Conservation (phyloP, 1,140 invertebrate genomes). For the Drosophila pectinifera region DNA sequence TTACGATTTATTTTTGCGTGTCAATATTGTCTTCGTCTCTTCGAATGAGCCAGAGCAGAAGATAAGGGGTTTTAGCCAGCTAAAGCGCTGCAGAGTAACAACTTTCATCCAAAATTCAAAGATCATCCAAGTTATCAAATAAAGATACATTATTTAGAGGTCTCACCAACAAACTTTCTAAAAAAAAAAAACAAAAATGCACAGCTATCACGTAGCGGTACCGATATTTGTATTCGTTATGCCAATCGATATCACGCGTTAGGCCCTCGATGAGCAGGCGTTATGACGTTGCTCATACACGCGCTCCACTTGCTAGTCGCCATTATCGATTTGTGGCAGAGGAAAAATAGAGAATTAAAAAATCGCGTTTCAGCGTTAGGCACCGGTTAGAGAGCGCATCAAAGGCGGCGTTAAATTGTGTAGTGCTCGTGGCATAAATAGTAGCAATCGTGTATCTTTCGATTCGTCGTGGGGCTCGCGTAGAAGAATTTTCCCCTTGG, state of each 20-base stretch:
- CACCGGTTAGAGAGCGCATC: slow-evolving; percentile 69
- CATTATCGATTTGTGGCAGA: slow-evolving; percentile 75
- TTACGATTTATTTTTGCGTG: too few species aligned
- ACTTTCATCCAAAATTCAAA: too few species aligned
- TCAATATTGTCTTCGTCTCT: too few species aligned
- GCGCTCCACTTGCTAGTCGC: slow-evolving; percentile 43
- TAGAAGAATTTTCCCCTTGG: slow-evolving; percentile 37
- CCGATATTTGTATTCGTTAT: background rate
- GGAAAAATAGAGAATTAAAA: slow-evolving; percentile 69
- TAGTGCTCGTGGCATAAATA: slow-evolving; percentile 27
- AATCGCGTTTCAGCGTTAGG: slow-evolving; percentile 68
- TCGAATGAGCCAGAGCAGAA: too few species aligned
- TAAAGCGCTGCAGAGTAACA: too few species aligned
- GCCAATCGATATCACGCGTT: slow-evolving; percentile 4
- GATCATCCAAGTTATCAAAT: too few species aligned
- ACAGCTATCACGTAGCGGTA: background rate
- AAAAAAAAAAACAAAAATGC: too few species aligned
- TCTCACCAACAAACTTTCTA: too few species aligned
- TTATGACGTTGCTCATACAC: slow-evolving; percentile 11
- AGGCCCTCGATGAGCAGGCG: background rate
- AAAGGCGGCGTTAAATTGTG: slow-evolving; percentile 58
- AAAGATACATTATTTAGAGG: too few species aligned
- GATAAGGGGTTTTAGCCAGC: too few species aligned
- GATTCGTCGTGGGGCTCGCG: slow-evolving; percentile 28
- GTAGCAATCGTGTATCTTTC: slow-evolving; percentile 7